phyloP scores from a whole-genome alignment of 2,888 invertebrate genomes.

The Pachymerium ferrugineum region DNA sequence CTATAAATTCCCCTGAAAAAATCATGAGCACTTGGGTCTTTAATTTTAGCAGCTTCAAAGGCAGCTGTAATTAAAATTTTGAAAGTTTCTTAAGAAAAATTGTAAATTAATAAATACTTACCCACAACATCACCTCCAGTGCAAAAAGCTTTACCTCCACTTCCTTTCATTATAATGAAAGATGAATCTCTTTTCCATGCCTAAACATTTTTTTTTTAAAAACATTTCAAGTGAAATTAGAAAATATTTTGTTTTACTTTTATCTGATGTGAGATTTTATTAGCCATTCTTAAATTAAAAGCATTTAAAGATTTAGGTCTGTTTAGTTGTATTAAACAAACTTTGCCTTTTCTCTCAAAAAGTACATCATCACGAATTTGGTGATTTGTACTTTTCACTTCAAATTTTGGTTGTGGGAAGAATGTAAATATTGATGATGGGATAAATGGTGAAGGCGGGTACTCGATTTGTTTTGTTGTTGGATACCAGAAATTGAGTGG shows the following conservation, averaged over 20 bases:
- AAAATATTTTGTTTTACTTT: conserved; percentile 48
- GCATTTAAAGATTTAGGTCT: conserved; percentile 72
- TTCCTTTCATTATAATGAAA: conserved; percentile 69
- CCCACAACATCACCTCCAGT: conserved; percentile 92
- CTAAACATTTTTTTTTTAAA: conserved; percentile 58
- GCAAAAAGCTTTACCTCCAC: conserved; percentile 92
- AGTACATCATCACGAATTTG: conserved; percentile 36
- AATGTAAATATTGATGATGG: not conserved
- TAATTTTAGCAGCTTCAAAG: conserved; percentile 61
- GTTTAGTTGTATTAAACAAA: conserved; percentile 66
- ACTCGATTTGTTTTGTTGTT: not conserved
- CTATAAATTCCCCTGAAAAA: conserved; percentile 72
- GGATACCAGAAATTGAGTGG: not conserved
- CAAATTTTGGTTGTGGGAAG: not conserved
- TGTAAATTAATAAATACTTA: conserved; percentile 50
- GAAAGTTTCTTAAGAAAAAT: too few species aligned
- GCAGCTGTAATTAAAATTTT: conserved; percentile 51
- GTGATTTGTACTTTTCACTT: not conserved
- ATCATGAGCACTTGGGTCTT: conserved; percentile 55
- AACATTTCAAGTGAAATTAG: not conserved
- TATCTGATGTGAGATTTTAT: conserved; percentile 65
- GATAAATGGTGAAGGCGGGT: not conserved
- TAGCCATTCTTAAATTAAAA: conserved; percentile 68
- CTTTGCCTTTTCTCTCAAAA: conserved; percentile 46
- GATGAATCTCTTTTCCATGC: conserved; percentile 65